Percentiles rank a stretch among this genome's conserved stretches.
phyloP scores from a whole-genome alignment of 2,888 invertebrate species.

The Drosophila niveifrons region DNA sequence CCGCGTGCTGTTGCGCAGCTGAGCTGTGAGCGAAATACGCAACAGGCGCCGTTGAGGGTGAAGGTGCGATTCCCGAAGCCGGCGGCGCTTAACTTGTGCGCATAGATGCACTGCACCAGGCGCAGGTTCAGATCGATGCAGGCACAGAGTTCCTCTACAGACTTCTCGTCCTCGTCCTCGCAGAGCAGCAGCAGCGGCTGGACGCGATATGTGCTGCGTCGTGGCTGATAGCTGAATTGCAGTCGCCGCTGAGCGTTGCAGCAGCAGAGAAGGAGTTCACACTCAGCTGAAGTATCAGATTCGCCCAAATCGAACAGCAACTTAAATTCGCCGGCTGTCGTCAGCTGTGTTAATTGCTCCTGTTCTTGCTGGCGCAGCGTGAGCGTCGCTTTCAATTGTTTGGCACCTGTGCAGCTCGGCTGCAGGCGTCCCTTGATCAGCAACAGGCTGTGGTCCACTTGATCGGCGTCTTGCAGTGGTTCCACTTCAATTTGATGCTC shows the following conservation, averaged over 20 bases:
- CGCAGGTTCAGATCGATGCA: constrained; percentile 92
- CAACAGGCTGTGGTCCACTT: constrained; percentile 79
- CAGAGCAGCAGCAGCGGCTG: constrained; percentile 93
- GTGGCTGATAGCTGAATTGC: constrained; percentile 55
- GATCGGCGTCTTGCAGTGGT: constrained; percentile 74
- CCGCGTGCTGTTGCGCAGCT: constrained; percentile 89
- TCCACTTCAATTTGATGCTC: constrained; percentile 70
- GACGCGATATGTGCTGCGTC: constrained; percentile 65
- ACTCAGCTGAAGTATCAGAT: constrained; percentile 10
- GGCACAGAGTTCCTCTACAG: constrained; percentile 87
- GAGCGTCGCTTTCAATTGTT: constrained; percentile 63
- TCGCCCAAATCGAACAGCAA: constrained; percentile 73
- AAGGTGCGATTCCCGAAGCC: constrained; percentile 91
- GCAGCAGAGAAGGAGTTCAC: constrained; percentile 53
- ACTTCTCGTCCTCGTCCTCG: constrained; percentile 89
- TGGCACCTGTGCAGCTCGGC: constrained; percentile 63
- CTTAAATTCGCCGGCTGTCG: constrained; percentile 80
- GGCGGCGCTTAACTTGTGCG: constrained; percentile 93
- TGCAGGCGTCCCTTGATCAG: constrained; percentile 81
- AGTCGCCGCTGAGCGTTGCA: constrained; percentile 62
- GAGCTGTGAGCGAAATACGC: constrained; percentile 90
- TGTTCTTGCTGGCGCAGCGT: constrained; percentile 14
- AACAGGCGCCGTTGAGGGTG: constrained; percentile 90
- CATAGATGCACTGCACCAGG: constrained; percentile 93
- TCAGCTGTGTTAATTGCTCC: constrained; percentile 56